These are phyloP conservation scores for Phenganax marumi DNA, from an alignment of 92 coral and sea anemone species.

Conservation along the genomic window DNA sequence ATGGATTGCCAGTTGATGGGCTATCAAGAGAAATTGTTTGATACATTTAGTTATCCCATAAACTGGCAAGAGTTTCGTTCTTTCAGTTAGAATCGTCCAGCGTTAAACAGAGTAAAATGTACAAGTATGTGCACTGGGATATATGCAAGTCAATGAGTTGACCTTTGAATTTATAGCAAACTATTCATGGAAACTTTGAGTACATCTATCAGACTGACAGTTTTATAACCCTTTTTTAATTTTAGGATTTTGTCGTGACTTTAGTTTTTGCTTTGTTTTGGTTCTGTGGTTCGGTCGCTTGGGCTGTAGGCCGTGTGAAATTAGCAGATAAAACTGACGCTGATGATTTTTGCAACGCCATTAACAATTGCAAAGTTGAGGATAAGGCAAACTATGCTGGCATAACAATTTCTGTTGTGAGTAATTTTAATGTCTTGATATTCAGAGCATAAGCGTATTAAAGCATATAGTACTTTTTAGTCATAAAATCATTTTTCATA, in stretches of 20 bases:
- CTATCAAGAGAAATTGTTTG: no score
- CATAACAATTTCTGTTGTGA: constrained; percentile 82
- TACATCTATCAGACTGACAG: not conserved
- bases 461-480: no score
- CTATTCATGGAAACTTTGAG: not conserved
- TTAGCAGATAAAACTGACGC: constrained; percentile 60
- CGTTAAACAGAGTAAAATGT: no score
- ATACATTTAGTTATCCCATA: no score
- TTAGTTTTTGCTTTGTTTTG: constrained; percentile 72
- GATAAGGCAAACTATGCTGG: constrained; percentile 65
- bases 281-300: constrained; percentile 85
- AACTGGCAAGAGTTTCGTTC: no score
- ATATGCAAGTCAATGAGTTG: no score
- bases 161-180: no score
- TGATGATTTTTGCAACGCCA: not conserved
- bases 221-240: not conserved
- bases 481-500: no score
- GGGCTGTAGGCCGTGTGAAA: constrained; percentile 83
- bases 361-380: not conserved
- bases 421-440: constrained; percentile 16
- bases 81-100: no score
- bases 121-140: no score
- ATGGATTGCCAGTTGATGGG: no score
- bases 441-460: no score
- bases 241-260: constrained; percentile 81